Evolutionary conservation across 2,113 vertebrate species (phyloP), one percentile per base, ranked within the genome.

Genomic region (Oryzias curvinotus): DNA sequence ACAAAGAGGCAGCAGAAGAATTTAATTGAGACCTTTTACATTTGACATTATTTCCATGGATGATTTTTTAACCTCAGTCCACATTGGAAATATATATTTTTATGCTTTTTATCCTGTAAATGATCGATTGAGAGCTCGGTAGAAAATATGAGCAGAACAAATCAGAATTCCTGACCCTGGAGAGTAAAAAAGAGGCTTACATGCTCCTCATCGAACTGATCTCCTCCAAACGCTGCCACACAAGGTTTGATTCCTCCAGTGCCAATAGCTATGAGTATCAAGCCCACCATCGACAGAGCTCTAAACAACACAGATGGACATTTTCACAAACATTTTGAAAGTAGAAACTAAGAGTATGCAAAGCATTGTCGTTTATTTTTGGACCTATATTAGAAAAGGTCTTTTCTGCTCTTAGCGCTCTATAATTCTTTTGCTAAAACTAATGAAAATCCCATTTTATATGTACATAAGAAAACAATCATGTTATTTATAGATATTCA

Each of bases 191-290:
- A 2, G 16, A 21, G 13, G 65, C 96, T 95, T 91, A 99, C 97
- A 68, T 96, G 89, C 19, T 95, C 89, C 58, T 96, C 94, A 16
- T 95, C 94, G 91, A 99, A 99, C 82, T 99, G 97, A 83, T 99
- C 97, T 71, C 97, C 97, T 80, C 97, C 97, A 64, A 99, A 99
- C 3, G 97, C 97, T 52, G 97, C 90, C 58, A 98, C 97, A 3
- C 97, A 99, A 23, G 97, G 97, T 85, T 99, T 99, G 89, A 98
- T 99, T 28, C 97, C 97, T 71, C 97, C 97, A 0, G 97, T 99
- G 59, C 97, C 97, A 56, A 99, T 82, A 52, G 96, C 96, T 42
- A 99, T 99, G 77, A 98, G 91, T 65, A 93, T 87, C 77, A 99
- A 88, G 14, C 97, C 97, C 4, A 89, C 0, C 90, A 99, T 91